Evolutionary conservation across 2,888 invertebrate genomes (phyloP).

Genomic region (Thelaira solivaga): DNA sequence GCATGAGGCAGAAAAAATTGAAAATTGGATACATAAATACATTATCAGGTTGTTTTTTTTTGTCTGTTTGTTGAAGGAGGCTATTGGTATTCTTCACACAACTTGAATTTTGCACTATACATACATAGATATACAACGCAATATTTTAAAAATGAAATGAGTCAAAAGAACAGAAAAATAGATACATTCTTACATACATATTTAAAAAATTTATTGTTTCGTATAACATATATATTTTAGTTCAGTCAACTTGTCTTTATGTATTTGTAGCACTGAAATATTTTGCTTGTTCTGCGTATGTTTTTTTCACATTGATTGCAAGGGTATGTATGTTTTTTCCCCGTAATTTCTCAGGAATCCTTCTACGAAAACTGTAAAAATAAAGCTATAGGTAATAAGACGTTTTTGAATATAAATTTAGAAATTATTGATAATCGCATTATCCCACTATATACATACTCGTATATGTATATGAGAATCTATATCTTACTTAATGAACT

Average conservation of each 20-base stretch:
- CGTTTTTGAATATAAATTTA: too few species aligned
- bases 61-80: not conserved
- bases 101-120: slow-evolving; percentile 50
- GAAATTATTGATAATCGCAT: too few species aligned
- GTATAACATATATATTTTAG: slow-evolving; percentile 30
- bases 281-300: slow-evolving; percentile 43
- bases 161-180: slow-evolving; percentile 14
- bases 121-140: too few species aligned
- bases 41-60: slow-evolving; percentile 16
- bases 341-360: too few species aligned
- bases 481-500: too few species aligned
- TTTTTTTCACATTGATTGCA: too few species aligned
- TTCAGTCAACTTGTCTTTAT: slow-evolving; percentile 54
- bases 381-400: too few species aligned
- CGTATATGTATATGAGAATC: too few species aligned
- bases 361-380: too few species aligned
- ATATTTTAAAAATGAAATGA: slow-evolving; percentile 52
- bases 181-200: too few species aligned
- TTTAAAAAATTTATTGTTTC: slow-evolving; percentile 23
- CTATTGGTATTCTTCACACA: slow-evolving; percentile 12
- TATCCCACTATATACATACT: too few species aligned
- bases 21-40: not conserved
- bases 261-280: slow-evolving; percentile 45
- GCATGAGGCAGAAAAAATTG: not conserved
- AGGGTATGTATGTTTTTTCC: too few species aligned